A percentile compares a stretch with the other conserved stretches of the same genome.
Evolutionary conservation across 2,797 vertebrate genomes (phyloP).

Genomic region (Hippopotamyrus pictus): DNA sequence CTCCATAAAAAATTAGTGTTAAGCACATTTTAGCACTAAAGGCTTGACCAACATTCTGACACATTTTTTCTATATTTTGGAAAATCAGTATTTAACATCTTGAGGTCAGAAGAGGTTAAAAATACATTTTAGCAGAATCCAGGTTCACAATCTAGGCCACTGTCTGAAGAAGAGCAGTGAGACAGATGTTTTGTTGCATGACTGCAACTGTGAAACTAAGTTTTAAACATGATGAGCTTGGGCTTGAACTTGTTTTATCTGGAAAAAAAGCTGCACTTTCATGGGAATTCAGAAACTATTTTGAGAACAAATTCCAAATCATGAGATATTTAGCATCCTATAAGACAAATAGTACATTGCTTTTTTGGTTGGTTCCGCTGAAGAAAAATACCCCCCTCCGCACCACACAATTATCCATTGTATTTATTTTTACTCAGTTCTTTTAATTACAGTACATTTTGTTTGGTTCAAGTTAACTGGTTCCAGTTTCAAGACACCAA

Average conservation of each 20-base stretch:
- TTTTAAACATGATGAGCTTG: neutral
- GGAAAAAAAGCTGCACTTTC: neutral
- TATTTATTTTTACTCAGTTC: neutral
- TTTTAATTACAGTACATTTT: neutral
- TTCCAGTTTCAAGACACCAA: neutral
- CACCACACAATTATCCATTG: neutral
- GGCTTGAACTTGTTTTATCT: neutral
- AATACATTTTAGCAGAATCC: slow-evolving; percentile 58
- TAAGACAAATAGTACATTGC: neutral
- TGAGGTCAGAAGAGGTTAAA: slow-evolving; percentile 47
- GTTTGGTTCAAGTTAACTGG: neutral
- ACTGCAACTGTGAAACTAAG: neutral
- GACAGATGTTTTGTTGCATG: slow-evolving; percentile 22
- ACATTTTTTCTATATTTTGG: neutral
- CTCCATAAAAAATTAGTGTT: neutral
- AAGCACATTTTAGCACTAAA: neutral
- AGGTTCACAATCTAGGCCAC: slow-evolving; percentile 22
- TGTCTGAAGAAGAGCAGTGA: slow-evolving; percentile 33
- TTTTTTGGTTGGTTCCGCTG: neutral
- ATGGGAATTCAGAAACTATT: neutral
- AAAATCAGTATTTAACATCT: slow-evolving; percentile 18
- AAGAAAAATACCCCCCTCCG: neutral
- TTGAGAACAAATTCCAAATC: neutral
- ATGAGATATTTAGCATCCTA: neutral
- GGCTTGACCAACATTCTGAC: neutral